A percentile compares a stretch with the other conserved stretches of the same genome.
phyloP scores from a whole-genome alignment of 2,113 vertebrate genomes.

The Arizona elegans region DNA sequence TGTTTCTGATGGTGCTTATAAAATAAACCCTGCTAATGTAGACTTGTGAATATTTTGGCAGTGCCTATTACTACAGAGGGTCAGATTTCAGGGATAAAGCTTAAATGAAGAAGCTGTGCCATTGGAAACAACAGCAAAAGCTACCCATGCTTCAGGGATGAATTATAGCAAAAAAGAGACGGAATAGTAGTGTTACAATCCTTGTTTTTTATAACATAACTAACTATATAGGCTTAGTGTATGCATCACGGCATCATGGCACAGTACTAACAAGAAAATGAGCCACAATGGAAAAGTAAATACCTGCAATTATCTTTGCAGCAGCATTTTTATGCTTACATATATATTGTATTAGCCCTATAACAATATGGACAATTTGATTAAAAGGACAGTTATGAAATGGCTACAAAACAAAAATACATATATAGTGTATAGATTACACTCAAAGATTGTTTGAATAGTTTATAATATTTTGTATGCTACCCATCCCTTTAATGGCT shows the following conservation, averaged over 20 bases:
- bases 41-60: background rate
- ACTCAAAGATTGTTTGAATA: background rate
- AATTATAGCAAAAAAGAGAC: background rate
- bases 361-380: background rate
- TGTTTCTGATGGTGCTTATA: background rate
- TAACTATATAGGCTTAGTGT: background rate
- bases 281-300: background rate
- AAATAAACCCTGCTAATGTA: background rate
- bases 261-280: background rate
- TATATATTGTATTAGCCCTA: background rate
- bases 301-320: background rate
- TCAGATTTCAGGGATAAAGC: background rate
- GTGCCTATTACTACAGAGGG: background rate
- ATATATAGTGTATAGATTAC: too few species aligned
- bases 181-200: background rate
- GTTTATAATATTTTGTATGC: background rate
- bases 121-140: background rate
- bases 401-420: background rate
- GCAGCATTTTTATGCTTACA: background rate
- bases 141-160: background rate
- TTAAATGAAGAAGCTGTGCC: background rate
- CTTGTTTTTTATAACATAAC: background rate
- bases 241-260: background rate
- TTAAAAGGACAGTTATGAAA: background rate
- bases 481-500: background rate